Evolutionary conservation across 2,888 invertebrate genomes (phyloP), one percentile per base, ranked within the genome.

Genomic region (Magallana nippona): DNA sequence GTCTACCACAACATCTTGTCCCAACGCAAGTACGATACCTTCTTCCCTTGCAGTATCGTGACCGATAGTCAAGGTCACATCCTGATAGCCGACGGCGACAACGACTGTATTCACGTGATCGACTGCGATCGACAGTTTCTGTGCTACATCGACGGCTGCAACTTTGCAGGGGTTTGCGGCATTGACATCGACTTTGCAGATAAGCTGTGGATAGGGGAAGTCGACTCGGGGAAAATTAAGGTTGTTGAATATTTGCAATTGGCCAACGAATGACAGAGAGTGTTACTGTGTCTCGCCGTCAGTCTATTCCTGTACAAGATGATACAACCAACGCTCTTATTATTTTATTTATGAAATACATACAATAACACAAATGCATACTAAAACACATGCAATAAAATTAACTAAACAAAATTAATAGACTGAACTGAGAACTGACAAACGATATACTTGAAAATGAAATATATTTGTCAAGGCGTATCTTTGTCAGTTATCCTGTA

Each of bases 21-120:
- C 15, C 71, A 27, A 27, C 27, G 71, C 15, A 71, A 71, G 15
- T 71, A 27, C 27, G 71, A 71, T 27, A 71, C 71, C 15, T 71
- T 71, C 27, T 71, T 71, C 15, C 71, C 71, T 0, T 71, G 71
- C 27, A 71, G 71, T 32, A 71, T 71, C 27, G 71, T 32, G 15
- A 71, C 71, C 27, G 71, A 71, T 32, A 71, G 71, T 71, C 71
- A 71, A 71, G 71, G 71, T 27, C 71, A 71, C 13, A 71, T 71
- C 32, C 71, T 71, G 15, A 71, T 71, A 22, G 71, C 71, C 1
- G 71, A 71, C 71, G 71, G 71, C 32, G 71, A 71, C 71, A 71
- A 71, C 32, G 71, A 71, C 15, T 71, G 71, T 17, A 27, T 71
- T 27, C 71, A 71, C 71, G 32, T 71, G 32, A 27, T 71, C 32